Percentiles rank a stretch among this genome's conserved stretches.
Conservation (phyloP, 2,888 invertebrate species). For the Ferdinandea cuprea region DNA sequence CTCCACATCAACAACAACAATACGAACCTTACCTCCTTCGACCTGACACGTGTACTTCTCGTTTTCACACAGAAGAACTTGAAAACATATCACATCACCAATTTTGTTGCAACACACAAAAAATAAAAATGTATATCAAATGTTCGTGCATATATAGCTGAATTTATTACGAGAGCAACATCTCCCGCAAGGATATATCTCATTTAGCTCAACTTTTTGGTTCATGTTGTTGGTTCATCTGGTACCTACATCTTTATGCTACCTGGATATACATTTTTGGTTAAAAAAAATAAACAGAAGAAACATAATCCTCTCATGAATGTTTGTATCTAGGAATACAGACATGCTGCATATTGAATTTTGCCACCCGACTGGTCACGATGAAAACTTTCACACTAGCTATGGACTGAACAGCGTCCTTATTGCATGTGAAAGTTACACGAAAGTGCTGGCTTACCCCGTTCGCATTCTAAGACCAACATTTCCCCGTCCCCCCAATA, state of each 20-base stretch:
- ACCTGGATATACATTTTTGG: slow-evolving; percentile 4
- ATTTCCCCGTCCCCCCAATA: background rate
- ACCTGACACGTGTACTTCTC: background rate
- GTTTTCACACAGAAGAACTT: background rate
- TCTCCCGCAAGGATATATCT: background rate
- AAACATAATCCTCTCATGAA: background rate
- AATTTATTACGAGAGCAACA: slow-evolving; percentile 1
- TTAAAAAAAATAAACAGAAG: background rate
- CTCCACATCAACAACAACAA: background rate
- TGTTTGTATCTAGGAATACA: background rate
- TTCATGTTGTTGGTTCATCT: slow-evolving; percentile 20
- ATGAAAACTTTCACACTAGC: slow-evolving; percentile 26
- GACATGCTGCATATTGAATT: slow-evolving; percentile 16
- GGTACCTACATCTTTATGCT: slow-evolving; percentile 15
- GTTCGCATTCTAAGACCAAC: slow-evolving; percentile 1
- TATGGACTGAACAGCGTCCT: background rate
- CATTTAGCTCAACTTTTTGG: slow-evolving; percentile 1
- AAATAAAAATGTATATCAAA: background rate
- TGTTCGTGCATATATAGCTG: background rate
- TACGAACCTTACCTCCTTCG: too few relatives aligned
- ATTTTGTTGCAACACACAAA: slow-evolving; percentile 28
- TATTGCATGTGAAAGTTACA: slow-evolving; percentile 1
- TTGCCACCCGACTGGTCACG: slow-evolving; percentile 26
- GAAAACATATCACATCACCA: slow-evolving; percentile 7
- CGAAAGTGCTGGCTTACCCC: slow-evolving; percentile 9